A percentile compares a stretch with the other conserved stretches of the same genome.
Evolutionary conservation across 92 coral and sea anemone species (phyloP).

Genomic region (Parazoanthus swiftii): DNA sequence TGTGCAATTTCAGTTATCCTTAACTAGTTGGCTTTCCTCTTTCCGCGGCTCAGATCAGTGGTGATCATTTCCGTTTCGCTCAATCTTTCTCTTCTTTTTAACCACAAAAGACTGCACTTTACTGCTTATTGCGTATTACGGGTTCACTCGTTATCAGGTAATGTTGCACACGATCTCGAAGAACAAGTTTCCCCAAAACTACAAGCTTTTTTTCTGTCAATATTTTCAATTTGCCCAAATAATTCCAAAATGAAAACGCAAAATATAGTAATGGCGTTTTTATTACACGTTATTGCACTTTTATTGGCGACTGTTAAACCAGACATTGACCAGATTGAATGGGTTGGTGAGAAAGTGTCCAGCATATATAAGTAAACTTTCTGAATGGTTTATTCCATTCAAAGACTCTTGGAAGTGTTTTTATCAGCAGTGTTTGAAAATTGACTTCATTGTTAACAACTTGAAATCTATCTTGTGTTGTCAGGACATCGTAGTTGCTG

Average conservation of each 20-base stretch:
- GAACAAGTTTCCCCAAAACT: too few species aligned
- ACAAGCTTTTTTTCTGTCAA: too few species aligned
- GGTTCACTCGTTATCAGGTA: neutral
- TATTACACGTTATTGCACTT: too few species aligned
- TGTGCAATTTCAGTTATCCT: neutral
- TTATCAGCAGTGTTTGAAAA: neutral
- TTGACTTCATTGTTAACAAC: neutral
- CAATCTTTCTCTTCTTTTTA: neutral
- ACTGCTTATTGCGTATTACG: neutral
- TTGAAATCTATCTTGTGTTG: neutral
- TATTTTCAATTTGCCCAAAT: neutral
- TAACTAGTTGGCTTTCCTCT: neutral
- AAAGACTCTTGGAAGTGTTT: neutral
- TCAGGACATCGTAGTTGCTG: slow-evolving; percentile 1
- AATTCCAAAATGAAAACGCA: neutral
- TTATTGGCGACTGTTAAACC: neutral
- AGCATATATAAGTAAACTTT: too few species aligned
- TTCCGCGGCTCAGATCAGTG: neutral
- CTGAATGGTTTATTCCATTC: neutral
- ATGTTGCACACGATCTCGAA: neutral
- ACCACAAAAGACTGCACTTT: too few species aligned
- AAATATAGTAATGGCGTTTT: neutral
- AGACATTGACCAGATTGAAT: too few species aligned
- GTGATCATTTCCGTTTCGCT: neutral
- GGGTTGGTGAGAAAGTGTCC: too few species aligned